Conservation (phyloP, 1,140 invertebrate genomes). For the Listronotus bonariensis region DNA sequence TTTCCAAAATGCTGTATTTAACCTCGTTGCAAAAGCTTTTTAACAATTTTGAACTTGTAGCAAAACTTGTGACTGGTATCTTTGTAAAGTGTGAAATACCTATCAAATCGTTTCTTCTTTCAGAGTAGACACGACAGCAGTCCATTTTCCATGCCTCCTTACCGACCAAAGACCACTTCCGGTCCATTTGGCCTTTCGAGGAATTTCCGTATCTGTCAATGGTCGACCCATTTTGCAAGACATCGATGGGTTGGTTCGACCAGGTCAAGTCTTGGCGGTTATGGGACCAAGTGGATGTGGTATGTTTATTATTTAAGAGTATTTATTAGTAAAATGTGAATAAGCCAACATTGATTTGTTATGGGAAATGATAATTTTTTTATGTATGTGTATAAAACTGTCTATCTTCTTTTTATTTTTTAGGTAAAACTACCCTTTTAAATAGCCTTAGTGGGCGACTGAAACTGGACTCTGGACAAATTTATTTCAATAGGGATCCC, state of each 20-base stretch:
- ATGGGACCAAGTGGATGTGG: slow-evolving; percentile 84
- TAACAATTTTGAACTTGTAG: too few relatives aligned
- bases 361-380: neutral
- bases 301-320: slow-evolving; percentile 56
- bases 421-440: slow-evolving; percentile 81
- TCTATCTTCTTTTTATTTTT: slow-evolving; percentile 3
- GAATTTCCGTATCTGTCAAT: slow-evolving; percentile 60
- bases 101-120: slow-evolving; percentile 42
- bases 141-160: slow-evolving; percentile 58
- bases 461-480: slow-evolving; percentile 69
- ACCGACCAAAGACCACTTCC: slow-evolving; percentile 61
- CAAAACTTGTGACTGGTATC: too few relatives aligned
- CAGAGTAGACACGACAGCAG: slow-evolving; percentile 56
- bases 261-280: slow-evolving; percentile 79
- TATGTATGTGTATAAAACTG: neutral
- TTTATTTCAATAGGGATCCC: slow-evolving; percentile 75
- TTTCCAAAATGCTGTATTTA: too few relatives aligned
- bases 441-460: slow-evolving; percentile 75
- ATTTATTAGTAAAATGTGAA: too few relatives aligned
- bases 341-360: too few relatives aligned
- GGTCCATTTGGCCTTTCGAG: slow-evolving; percentile 72
- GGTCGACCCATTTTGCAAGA: slow-evolving; percentile 69
- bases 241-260: slow-evolving; percentile 74
- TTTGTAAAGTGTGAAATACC: neutral
- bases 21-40: too few relatives aligned